A percentile compares a stretch with the other conserved stretches of the same genome.
These are phyloP conservation scores for Bungarus multicinctus DNA, from an alignment of 2,113 vertebrate genomes.

Conservation along the genomic window DNA sequence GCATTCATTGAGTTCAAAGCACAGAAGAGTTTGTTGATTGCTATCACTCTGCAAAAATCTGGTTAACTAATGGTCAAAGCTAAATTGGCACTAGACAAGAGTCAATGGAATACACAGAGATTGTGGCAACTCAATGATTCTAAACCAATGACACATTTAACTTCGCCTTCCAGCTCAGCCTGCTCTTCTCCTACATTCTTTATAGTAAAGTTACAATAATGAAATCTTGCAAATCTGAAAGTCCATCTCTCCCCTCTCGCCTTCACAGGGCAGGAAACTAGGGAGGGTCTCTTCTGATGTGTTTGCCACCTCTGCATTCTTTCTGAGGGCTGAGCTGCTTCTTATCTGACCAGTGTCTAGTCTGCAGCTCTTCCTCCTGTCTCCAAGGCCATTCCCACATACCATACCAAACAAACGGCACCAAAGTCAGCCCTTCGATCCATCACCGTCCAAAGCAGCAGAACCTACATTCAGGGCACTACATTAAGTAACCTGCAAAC, in stretches of 20 bases:
- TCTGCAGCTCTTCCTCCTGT: neutral
- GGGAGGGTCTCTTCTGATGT: neutral
- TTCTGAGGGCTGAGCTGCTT: neutral
- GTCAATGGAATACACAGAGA: neutral
- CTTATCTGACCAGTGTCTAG: neutral
- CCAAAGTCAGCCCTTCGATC: neutral
- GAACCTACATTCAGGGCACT: neutral
- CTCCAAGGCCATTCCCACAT: neutral
- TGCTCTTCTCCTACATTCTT: neutral
- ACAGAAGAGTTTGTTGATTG: neutral
- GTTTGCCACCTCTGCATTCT: neutral
- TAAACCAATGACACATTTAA: neutral
- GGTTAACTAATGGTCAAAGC: neutral
- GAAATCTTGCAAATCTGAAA: neutral
- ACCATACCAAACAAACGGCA: neutral
- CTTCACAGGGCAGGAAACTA: neutral
- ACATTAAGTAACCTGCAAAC: constrained; percentile 3
- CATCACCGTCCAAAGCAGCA: constrained; percentile 6
- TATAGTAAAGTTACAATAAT: neutral
- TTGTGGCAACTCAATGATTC: neutral
- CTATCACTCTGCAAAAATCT: neutral
- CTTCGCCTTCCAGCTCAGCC: neutral
- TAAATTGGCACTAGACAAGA: neutral
- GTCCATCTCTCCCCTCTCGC: neutral
- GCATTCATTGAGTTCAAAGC: neutral